A percentile compares a stretch with the other conserved stretches of the same genome.
These are phyloP conservation scores for Cladopsammia gracilis DNA, from an alignment of 64 coral and sea anemone genomes.

Conservation along the genomic window DNA sequence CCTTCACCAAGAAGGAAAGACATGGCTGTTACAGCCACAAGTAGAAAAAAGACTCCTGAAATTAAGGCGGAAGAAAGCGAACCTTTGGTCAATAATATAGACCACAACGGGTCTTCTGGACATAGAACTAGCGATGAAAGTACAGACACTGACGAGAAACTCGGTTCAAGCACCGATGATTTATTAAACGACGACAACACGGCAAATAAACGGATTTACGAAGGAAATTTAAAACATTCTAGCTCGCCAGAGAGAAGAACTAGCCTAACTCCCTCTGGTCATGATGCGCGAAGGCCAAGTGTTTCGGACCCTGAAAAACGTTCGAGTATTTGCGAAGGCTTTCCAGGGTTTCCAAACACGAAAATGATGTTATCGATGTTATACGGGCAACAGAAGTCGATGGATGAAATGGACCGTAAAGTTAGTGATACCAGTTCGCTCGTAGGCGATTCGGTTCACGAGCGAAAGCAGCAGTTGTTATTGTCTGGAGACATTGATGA, in stretches of 20 bases:
- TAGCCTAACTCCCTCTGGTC: not conserved
- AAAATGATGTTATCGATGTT: slow-evolving; percentile 97
- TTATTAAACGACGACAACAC: slow-evolving; percentile 46
- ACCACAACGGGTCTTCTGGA: slow-evolving; percentile 65
- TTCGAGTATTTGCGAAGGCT: slow-evolving; percentile 81
- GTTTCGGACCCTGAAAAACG: slow-evolving; percentile 63
- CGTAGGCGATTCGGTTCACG: slow-evolving; percentile 59
- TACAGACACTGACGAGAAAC: slow-evolving; percentile 43
- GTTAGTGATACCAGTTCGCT: slow-evolving; percentile 25
- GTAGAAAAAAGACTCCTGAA: slow-evolving; percentile 50
- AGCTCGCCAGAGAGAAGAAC: slow-evolving; percentile 14
- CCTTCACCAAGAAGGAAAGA: not conserved
- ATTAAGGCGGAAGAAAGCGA: slow-evolving; percentile 53
- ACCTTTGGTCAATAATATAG: slow-evolving; percentile 55
- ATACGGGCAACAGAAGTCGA: slow-evolving; percentile 85
- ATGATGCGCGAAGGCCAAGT: slow-evolving; percentile 35
- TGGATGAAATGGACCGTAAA: slow-evolving; percentile 74
- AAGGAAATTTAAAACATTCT: slow-evolving; percentile 18
- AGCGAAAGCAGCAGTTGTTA: slow-evolving; percentile 49
- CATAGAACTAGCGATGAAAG: slow-evolving; percentile 53
- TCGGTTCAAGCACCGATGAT: slow-evolving; percentile 45
- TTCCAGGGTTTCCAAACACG: slow-evolving; percentile 81
- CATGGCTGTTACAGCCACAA: not conserved
- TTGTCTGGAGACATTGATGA: slow-evolving; percentile 33
- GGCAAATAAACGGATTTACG: slow-evolving; percentile 43